A percentile compares a stretch with the other conserved stretches of the same genome.
Evolutionary conservation across 2,888 invertebrate species (phyloP).

Genomic region (Epsilonema sp.): DNA sequence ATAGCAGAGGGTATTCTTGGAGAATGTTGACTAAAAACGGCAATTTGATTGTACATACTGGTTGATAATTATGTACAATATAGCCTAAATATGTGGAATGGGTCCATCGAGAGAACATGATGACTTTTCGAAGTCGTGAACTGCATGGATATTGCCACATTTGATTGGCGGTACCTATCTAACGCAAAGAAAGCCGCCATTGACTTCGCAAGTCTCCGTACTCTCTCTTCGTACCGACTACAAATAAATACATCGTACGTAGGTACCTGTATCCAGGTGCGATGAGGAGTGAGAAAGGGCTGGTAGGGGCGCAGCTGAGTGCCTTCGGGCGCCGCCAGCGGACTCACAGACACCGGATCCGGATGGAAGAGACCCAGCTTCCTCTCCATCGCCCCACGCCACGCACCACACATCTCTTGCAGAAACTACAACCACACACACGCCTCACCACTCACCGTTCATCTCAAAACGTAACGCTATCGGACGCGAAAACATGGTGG

Average conservation of each 20-base stretch:
- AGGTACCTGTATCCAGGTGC: slow-evolving; percentile 60
- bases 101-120: slow-evolving; percentile 66
- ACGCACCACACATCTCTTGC: slow-evolving; percentile 77
- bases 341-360: slow-evolving; percentile 41
- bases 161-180: too few species aligned
- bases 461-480: background rate
- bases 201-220: too few species aligned
- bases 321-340: slow-evolving; percentile 66
- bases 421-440: slow-evolving; percentile 65
- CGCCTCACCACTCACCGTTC: slow-evolving; percentile 4
- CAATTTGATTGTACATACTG: slow-evolving; percentile 83
- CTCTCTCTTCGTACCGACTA: too few species aligned
- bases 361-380: slow-evolving; percentile 23
- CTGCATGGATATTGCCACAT: slow-evolving; percentile 22
- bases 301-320: slow-evolving; percentile 54
- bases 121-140: slow-evolving; percentile 45
- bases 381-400: slow-evolving; percentile 40
- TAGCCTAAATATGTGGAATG: slow-evolving; percentile 7
- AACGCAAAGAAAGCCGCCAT: too few species aligned
- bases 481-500: background rate
- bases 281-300: slow-evolving; percentile 71
- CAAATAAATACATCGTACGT: slow-evolving; percentile 27
- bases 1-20: too few species aligned
- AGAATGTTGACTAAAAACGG: too few species aligned
- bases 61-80: slow-evolving; percentile 39